phyloP scores from a whole-genome alignment of 2,888 invertebrate species.

The Sphaerophoria taeniata region DNA sequence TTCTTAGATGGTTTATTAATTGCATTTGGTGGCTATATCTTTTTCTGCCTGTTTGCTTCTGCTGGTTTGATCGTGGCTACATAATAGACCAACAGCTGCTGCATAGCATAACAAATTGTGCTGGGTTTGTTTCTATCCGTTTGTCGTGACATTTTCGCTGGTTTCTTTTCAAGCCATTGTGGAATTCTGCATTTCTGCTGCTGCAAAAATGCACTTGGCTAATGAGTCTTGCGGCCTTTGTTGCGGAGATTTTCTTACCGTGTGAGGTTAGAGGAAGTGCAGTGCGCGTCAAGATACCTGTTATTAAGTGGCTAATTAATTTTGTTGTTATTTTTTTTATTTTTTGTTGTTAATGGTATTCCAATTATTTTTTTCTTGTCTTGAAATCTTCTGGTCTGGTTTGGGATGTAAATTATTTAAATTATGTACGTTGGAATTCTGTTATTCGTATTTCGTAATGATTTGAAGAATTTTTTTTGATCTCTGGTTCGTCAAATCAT shows the following conservation, averaged over 20 bases:
- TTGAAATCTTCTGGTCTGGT: constrained; percentile 7
- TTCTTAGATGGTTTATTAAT: constrained; percentile 69
- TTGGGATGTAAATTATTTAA: constrained; percentile 1
- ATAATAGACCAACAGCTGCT: background rate
- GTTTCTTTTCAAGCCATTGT: constrained; percentile 14
- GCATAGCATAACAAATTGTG: constrained; percentile 44
- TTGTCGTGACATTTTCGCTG: constrained; percentile 67
- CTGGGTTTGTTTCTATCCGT: constrained; percentile 46
- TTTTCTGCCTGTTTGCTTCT: background rate
- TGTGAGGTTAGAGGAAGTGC: constrained; percentile 59
- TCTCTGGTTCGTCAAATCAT: too few species aligned
- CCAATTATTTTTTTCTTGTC: background rate
- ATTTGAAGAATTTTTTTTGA: too few species aligned
- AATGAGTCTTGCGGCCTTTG: constrained; percentile 30
- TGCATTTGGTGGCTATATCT: constrained; percentile 28
- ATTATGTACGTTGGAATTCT: constrained; percentile 4
- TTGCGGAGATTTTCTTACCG: constrained; percentile 10
- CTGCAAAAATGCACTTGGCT: constrained; percentile 6
- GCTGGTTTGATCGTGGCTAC: background rate
- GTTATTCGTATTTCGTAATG: background rate
- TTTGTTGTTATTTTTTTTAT: constrained; percentile 44
- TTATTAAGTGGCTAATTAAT: constrained; percentile 74
- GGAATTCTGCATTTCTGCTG: constrained; percentile 8
- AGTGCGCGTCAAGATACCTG: constrained; percentile 73
- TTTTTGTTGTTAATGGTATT: constrained; percentile 35